Base-by-base conservation (phyloP, 2,888 invertebrate species). In the Eulithis prunata region DNA sequence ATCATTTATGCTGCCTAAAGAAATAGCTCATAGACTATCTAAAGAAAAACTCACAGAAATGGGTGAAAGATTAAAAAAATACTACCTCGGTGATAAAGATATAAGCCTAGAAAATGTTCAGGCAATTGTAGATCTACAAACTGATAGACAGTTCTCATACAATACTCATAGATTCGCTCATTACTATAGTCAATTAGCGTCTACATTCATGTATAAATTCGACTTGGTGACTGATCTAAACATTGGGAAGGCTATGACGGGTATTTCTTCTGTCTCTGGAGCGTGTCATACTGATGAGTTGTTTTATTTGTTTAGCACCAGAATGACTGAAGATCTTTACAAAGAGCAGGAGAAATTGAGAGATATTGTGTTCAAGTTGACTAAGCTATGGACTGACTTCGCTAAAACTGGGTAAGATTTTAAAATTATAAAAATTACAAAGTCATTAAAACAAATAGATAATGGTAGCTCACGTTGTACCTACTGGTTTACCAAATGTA, bases 281-380 rank as follows among this genome's bases (percentile, higher is more conserved):
- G 89, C 86, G 0, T 83, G 85, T 28, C 94, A 94, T 54, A 89
- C 86, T 0, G 94, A 94, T 66, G 94, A 94, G 3, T 13, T 93
- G 12, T 85, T 85, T 46, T 94, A 93, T 69, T 57, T 89, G 13
- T 94, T 93, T 59, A 88, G 86, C 55, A 83, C 82, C 49, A 78
- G 80, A n/a, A 66, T 74, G 4, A 87, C 84, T 55, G 81, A 81
- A 58, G 82, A 87, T 53, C 75, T 75, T n/a, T 88, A 86, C 14
- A 72, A 76, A 49, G 72, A 81, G 3, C 79, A 81, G 21, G 80
- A 83, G 1, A 71, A 81, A 4, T 62, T 82, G 3, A 85, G 84
- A 66, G 81, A 82, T 49, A 82, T 89, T 71, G 78, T 83, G 0
- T 80, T 78, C 47, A 75, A 84, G 47, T 64, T 93, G 32, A 90